Evolutionary conservation across 1,140 invertebrate genomes (phyloP).

Genomic region (Tenebrio molitor): DNA sequence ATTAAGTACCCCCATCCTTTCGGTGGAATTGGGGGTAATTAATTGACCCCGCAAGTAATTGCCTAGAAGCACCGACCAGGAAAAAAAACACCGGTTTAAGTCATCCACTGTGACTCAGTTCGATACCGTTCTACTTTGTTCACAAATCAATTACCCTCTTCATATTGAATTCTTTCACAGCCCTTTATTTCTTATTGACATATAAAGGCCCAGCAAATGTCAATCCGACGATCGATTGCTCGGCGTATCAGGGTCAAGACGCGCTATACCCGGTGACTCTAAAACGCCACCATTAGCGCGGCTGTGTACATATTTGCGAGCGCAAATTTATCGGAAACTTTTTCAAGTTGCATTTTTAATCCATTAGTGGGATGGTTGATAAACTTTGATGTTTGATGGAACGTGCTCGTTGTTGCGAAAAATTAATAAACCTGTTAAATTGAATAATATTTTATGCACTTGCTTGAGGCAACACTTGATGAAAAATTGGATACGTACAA

Average conservation of each 20-base stretch:
- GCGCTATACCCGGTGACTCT: background rate
- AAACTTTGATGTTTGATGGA: too few species aligned
- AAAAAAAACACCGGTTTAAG: background rate
- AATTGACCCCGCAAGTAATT: slow-evolving; percentile 1
- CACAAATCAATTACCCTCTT: slow-evolving; percentile 25
- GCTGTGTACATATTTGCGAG: background rate
- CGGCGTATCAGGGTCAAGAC: slow-evolving; percentile 22
- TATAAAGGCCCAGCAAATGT: slow-evolving; percentile 34
- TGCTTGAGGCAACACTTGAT: too few species aligned
- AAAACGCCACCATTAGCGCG: too few species aligned
- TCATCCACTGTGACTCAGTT: slow-evolving; percentile 8
- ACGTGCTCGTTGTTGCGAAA: too few species aligned
- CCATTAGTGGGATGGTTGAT: too few species aligned
- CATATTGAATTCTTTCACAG: slow-evolving; percentile 21
- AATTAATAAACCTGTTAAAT: too few species aligned
- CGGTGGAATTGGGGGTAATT: slow-evolving; percentile 11
- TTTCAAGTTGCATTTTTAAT: background rate
- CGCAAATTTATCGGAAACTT: background rate
- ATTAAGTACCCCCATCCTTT: background rate
- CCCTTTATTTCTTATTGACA: slow-evolving; percentile 23
- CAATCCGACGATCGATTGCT: slow-evolving; percentile 14
- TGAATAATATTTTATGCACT: too few species aligned
- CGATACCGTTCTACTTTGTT: background rate
- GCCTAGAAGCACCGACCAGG: background rate
- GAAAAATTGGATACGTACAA: too few species aligned